These are phyloP conservation scores for Notodonta ziczac DNA, from an alignment of 2,888 invertebrate genomes.

Conservation along the genomic window DNA sequence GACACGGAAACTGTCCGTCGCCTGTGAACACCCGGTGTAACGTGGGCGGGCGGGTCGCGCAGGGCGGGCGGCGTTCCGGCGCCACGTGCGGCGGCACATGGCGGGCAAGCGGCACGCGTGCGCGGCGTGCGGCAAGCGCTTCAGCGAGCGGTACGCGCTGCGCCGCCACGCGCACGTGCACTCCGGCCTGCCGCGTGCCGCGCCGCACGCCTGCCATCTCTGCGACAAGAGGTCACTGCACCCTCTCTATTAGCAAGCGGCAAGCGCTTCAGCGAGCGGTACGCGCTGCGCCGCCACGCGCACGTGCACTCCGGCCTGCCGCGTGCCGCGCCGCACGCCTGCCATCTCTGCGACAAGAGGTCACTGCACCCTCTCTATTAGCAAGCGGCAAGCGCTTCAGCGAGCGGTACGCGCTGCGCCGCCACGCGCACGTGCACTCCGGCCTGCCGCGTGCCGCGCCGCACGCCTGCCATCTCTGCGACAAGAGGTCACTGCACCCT, in stretches of 20 bases:
- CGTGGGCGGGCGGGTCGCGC: neutral
- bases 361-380: slow-evolving; percentile 51
- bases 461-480: slow-evolving; percentile 76
- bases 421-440: slow-evolving; percentile 81
- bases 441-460: slow-evolving; percentile 77
- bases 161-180: slow-evolving; percentile 80
- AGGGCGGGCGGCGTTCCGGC: slow-evolving; percentile 65
- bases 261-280: slow-evolving; percentile 81
- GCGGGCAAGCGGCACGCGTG: slow-evolving; percentile 78
- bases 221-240: slow-evolving; percentile 76
- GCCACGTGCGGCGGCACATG: slow-evolving; percentile 83
- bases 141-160: slow-evolving; percentile 81
- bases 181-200: slow-evolving; percentile 75
- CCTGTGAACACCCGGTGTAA: too few species aligned
- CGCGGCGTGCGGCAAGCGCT: slow-evolving; percentile 76
- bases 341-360: slow-evolving; percentile 80
- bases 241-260: slow-evolving; percentile 69
- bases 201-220: slow-evolving; percentile 72
- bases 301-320: slow-evolving; percentile 81
- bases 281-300: slow-evolving; percentile 78
- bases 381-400: slow-evolving; percentile 81
- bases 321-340: slow-evolving; percentile 74
- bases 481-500: slow-evolving; percentile 64
- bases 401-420: slow-evolving; percentile 78
- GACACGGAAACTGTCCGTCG: too few species aligned